A percentile compares a stretch with the other conserved stretches of the same genome.
Evolutionary conservation across 2,888 invertebrate genomes (phyloP).

Genomic region (Odontomyia ornata): DNA sequence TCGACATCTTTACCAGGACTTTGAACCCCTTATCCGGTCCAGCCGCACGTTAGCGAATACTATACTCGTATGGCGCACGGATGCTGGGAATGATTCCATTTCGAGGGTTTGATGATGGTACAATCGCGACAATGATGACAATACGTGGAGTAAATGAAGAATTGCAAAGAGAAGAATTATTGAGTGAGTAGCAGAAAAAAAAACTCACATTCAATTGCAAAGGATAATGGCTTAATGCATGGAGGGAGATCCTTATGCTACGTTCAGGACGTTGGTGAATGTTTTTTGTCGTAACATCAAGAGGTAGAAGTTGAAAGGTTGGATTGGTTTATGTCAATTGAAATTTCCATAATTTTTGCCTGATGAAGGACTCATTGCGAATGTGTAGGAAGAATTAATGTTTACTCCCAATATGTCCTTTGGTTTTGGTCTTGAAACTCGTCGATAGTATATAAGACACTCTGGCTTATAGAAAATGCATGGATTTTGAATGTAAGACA

Average conservation of each 20-base stretch:
- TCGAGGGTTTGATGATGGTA: background rate
- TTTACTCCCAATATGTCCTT: too few relatives aligned
- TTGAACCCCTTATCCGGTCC: slow-evolving; percentile 21
- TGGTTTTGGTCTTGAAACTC: too few relatives aligned
- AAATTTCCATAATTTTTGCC: background rate
- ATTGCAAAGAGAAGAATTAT: background rate
- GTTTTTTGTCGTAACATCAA: slow-evolving; percentile 31
- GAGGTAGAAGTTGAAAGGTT: slow-evolving; percentile 16
- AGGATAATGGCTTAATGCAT: slow-evolving; percentile 40
- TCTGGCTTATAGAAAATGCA: too few relatives aligned
- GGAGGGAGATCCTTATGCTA: slow-evolving; percentile 13
- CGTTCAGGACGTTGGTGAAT: background rate
- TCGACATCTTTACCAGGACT: background rate
- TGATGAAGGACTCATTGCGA: background rate
- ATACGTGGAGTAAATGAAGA: slow-evolving; percentile 2
- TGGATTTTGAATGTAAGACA: too few relatives aligned
- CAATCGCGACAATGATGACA: slow-evolving; percentile 39
- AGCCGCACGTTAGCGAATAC: background rate
- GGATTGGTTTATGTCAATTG: slow-evolving; percentile 10
- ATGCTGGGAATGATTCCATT: slow-evolving; percentile 23
- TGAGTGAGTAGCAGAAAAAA: background rate
- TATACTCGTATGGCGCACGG: background rate
- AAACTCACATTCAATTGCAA: background rate
- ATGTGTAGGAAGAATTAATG: too few relatives aligned
- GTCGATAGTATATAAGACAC: too few relatives aligned